Evolutionary conservation across 30 jellyfish, hydroid and myxozoan genomes (phyloP).

Genomic region (Clytia hemisphaerica): DNA sequence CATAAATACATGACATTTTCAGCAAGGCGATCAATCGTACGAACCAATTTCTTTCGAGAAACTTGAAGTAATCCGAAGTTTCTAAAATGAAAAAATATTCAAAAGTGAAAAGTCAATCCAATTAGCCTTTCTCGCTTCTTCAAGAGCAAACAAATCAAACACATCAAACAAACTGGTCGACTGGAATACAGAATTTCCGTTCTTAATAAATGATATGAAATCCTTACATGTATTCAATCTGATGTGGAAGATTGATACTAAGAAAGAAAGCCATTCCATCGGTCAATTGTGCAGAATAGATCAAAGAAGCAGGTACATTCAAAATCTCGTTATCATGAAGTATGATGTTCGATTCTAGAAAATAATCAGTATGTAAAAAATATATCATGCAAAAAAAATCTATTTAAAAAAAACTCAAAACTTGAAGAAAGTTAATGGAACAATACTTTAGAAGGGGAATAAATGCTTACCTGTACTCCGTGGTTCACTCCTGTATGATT

Average conservation of each 20-base stretch:
- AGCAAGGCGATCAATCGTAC: constrained; percentile 38
- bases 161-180: too few species aligned
- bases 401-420: too few species aligned
- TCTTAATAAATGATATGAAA: neutral
- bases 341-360: constrained; percentile 34
- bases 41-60: constrained; percentile 38
- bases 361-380: neutral
- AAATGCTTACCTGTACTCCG: constrained; percentile 45
- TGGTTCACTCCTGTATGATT: constrained; percentile 66
- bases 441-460: neutral
- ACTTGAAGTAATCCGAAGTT: constrained; percentile 51
- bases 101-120: too few species aligned
- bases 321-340: constrained; percentile 49
- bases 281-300: constrained; percentile 61
- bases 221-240: constrained; percentile 33
- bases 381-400: too few species aligned
- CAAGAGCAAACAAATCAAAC: too few species aligned
- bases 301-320: constrained; percentile 79
- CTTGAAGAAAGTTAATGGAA: neutral
- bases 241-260: constrained; percentile 62
- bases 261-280: constrained; percentile 44
- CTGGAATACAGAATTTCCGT: too few species aligned
- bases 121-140: too few species aligned
- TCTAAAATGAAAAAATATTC: too few species aligned
- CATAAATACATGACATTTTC: constrained; percentile 46